Evolutionary conservation across 2,888 invertebrate species (phyloP).

Genomic region (Andrena flavipes): DNA sequence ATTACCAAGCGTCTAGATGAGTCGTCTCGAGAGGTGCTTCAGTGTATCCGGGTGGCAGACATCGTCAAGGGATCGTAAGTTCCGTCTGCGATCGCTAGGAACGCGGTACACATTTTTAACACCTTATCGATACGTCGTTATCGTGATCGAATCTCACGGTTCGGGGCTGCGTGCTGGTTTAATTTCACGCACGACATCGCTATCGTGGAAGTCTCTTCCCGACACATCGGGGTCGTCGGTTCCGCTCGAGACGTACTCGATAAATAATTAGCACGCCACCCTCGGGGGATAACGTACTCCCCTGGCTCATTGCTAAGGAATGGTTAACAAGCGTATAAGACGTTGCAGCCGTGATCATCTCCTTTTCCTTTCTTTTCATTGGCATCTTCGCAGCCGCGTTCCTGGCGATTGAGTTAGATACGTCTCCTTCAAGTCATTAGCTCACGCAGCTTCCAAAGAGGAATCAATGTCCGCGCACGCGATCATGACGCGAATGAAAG

Average conservation of each 20-base stretch:
- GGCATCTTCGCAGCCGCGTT: slow-evolving; percentile 65
- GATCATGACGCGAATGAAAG: slow-evolving; percentile 11
- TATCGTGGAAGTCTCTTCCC: slow-evolving; percentile 42
- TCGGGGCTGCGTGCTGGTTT: slow-evolving; percentile 41
- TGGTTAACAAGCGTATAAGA: slow-evolving; percentile 71
- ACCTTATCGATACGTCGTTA: slow-evolving; percentile 55
- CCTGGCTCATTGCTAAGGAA: slow-evolving; percentile 41
- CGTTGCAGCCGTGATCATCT: slow-evolving; percentile 51
- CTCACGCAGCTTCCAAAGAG: slow-evolving; percentile 46
- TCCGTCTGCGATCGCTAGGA: slow-evolving; percentile 11
- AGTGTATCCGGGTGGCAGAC: not conserved
- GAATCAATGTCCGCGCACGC: slow-evolving; percentile 29
- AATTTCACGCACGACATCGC: slow-evolving; percentile 52
- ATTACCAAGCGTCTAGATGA: not conserved
- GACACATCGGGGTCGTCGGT: slow-evolving; percentile 56
- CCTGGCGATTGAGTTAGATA: slow-evolving; percentile 71
- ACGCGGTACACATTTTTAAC: slow-evolving; percentile 50
- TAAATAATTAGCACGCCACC: slow-evolving; percentile 69
- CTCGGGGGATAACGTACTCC: slow-evolving; percentile 55
- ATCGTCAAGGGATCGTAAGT: slow-evolving; percentile 13
- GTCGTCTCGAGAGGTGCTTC: not conserved
- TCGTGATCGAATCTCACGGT: slow-evolving; percentile 62
- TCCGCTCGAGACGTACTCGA: slow-evolving; percentile 57
- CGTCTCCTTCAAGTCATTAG: slow-evolving; percentile 61
- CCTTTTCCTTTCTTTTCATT: slow-evolving; percentile 45